These are phyloP conservation scores for Pegea sp. DNA, from an alignment of 23 tunicate species.

Conservation along the genomic window DNA sequence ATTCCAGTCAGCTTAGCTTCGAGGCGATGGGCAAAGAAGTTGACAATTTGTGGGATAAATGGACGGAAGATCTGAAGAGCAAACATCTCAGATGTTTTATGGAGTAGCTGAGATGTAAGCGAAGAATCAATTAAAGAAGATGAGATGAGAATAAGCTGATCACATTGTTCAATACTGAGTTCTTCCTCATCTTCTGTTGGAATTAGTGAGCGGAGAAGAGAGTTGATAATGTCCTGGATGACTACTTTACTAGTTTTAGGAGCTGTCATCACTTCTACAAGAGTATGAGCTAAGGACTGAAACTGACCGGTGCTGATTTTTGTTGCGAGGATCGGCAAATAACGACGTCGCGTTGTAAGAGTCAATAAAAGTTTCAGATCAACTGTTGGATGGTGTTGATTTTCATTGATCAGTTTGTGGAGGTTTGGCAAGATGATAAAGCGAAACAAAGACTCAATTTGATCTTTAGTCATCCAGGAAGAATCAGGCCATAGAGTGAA, in stretches of 20 bases:
- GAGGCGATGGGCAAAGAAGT: constrained; percentile 4
- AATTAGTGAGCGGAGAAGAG: no score
- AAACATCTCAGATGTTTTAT: neutral
- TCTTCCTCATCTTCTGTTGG: constrained; percentile 9
- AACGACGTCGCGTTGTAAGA: constrained; percentile 14
- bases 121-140: no score
- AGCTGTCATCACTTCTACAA: constrained; percentile 7
- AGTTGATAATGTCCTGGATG: constrained; percentile 17
- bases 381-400: constrained; percentile 23
- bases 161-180: neutral
- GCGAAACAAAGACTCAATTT: constrained; percentile 17
- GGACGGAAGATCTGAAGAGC: neutral
- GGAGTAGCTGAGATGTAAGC: no score
- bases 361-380: constrained; percentile 18
- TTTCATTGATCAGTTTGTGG: constrained; percentile 38
- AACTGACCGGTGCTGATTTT: neutral
- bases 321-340: constrained; percentile 11
- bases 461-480: neutral
- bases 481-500: constrained; percentile 25
- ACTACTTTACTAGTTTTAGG: constrained; percentile 27
- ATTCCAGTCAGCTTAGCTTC: neutral
- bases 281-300: constrained; percentile 1
- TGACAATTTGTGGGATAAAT: constrained; percentile 2
- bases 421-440: constrained; percentile 26
- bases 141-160: no score